A percentile compares a stretch with the other conserved stretches of the same genome.
Evolutionary conservation across 2,113 vertebrate genomes (phyloP).

Genomic region (Osmerus eperlanus): DNA sequence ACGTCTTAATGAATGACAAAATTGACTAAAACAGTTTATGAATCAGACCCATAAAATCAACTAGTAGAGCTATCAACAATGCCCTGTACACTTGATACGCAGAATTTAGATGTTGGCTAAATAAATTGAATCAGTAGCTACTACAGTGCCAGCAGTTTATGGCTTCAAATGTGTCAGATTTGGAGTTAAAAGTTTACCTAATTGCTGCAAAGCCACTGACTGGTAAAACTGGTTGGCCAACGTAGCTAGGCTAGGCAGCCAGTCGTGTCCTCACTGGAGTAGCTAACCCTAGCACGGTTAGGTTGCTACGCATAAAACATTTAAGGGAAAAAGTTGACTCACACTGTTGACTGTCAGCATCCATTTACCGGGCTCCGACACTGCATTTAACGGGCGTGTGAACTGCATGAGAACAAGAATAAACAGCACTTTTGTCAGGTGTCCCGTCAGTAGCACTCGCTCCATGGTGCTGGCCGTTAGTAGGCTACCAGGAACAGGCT

Average conservation of each 20-base stretch:
- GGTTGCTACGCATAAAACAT: background rate
- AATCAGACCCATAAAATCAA: too few relatives aligned
- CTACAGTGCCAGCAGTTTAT: too few relatives aligned
- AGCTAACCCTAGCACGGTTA: background rate
- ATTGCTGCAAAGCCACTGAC: too few relatives aligned
- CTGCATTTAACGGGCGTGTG: constrained; percentile 24
- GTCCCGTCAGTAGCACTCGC: background rate
- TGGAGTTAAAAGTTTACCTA: too few relatives aligned
- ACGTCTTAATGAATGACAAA: too few relatives aligned
- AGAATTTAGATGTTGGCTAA: too few relatives aligned
- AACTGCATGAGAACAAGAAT: constrained; percentile 30
- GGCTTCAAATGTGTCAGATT: too few relatives aligned
- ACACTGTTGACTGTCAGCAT: constrained; percentile 50
- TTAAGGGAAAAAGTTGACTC: constrained; percentile 45
- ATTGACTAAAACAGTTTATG: too few relatives aligned
- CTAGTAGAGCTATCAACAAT: too few relatives aligned
- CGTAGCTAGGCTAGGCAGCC: background rate
- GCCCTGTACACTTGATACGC: too few relatives aligned
- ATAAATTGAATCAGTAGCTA: too few relatives aligned
- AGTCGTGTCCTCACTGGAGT: background rate
- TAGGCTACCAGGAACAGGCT: constrained; percentile 5
- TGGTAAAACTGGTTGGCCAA: too few relatives aligned
- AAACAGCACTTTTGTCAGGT: constrained; percentile 19
- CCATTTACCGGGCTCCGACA: constrained; percentile 72
- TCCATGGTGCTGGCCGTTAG: constrained; percentile 48